phyloP scores from a whole-genome alignment of 92 coral and sea anemone genomes.

The Heteractis magnifica region DNA sequence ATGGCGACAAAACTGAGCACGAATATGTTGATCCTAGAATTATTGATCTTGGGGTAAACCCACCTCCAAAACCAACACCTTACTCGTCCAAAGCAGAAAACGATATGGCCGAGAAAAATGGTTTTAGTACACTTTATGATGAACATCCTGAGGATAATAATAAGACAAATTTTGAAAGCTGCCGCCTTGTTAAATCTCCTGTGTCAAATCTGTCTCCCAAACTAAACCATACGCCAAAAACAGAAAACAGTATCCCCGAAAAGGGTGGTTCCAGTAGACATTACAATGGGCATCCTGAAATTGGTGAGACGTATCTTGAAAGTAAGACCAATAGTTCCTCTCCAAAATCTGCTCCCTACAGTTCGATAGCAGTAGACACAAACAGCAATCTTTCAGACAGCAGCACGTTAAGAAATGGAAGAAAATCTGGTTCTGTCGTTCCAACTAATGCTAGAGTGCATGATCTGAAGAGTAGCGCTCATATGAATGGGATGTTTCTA shows the following conservation, averaged over 20 bases:
- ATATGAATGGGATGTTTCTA: conserved; percentile 34
- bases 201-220: neutral
- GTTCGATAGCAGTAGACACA: neutral
- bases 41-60: neutral
- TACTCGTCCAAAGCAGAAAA: conserved; percentile 3
- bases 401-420: neutral
- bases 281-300: neutral
- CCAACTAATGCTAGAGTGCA: neutral
- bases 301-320: neutral
- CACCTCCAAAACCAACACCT: conserved; percentile 11
- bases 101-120: too few relatives aligned
- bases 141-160: neutral
- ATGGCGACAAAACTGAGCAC: neutral
- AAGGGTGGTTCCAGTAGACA: neutral
- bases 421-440: neutral
- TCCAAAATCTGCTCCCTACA: neutral
- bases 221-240: neutral
- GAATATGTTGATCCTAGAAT: conserved; percentile 11
- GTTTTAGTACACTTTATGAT: neutral
- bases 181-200: neutral
- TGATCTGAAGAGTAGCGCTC: neutral
- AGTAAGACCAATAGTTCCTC: neutral
- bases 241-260: neutral
- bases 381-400: neutral
- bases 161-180: neutral